These are phyloP conservation scores for Capitella teleta DNA, from an alignment of 1,140 invertebrate genomes.

Conservation along the genomic window DNA sequence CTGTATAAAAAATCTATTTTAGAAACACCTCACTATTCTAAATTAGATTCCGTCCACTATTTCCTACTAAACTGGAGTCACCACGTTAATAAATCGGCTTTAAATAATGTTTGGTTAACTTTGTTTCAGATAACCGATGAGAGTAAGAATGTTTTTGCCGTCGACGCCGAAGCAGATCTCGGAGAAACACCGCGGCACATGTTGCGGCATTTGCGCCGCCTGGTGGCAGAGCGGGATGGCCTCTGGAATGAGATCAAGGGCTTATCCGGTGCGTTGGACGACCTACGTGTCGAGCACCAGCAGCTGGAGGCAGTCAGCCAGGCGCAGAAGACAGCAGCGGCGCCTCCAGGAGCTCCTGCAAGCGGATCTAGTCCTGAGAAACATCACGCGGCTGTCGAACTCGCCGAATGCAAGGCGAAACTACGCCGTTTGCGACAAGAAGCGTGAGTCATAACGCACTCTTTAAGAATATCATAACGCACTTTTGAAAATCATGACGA, in stretches of 20 bases:
- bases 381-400: constrained; percentile 76
- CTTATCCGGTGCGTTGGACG: background rate
- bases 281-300: too few relatives aligned
- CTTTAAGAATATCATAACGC: background rate
- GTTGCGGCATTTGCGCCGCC: constrained; percentile 64
- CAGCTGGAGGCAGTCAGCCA: background rate
- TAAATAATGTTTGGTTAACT: too few relatives aligned
- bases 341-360: constrained; percentile 19
- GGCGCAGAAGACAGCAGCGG: constrained; percentile 46
- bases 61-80: too few relatives aligned
- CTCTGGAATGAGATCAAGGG: constrained; percentile 2
- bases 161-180: too few relatives aligned
- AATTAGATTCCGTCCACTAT: too few relatives aligned
- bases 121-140: constrained; percentile 56
- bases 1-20: too few relatives aligned
- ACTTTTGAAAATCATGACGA: too few relatives aligned
- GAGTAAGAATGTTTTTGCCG: constrained; percentile 68
- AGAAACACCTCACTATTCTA: too few relatives aligned
- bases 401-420: constrained; percentile 1
- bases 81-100: too few relatives aligned
- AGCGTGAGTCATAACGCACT: background rate
- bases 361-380: constrained; percentile 43
- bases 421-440: background rate
- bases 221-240: constrained; percentile 38
- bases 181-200: constrained; percentile 52